Percentiles rank a stretch among this genome's conserved stretches.
Conservation (phyloP, 2,888 invertebrate genomes). For the Stenodema calcarata region DNA sequence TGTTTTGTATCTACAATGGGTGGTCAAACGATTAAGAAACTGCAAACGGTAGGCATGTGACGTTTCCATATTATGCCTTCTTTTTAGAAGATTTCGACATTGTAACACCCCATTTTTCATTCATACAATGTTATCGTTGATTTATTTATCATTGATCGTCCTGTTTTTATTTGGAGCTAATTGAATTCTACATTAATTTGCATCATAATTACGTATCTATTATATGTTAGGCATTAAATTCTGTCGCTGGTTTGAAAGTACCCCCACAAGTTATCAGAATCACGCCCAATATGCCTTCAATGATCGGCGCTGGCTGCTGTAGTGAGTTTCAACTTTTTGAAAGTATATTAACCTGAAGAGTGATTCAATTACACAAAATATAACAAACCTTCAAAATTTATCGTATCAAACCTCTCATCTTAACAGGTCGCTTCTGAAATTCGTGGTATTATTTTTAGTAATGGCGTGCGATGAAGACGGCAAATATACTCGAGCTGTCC, state of each 20-base stretch:
- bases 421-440: too few relatives aligned
- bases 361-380: too few relatives aligned
- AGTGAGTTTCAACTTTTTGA: background rate
- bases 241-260: constrained; percentile 20
- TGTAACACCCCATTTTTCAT: too few relatives aligned
- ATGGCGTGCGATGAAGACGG: constrained; percentile 13
- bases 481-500: constrained; percentile 10
- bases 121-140: too few relatives aligned
- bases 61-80: too few relatives aligned
- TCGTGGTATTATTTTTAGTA: background rate
- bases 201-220: background rate
- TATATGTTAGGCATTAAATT: background rate
- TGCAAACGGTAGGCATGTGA: background rate
- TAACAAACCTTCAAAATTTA: too few relatives aligned
- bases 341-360: too few relatives aligned
- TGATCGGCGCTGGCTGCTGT: constrained; percentile 64
- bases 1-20: constrained; percentile 37
- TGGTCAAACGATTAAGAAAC: background rate
- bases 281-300: constrained; percentile 80
- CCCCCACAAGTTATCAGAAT: constrained; percentile 20
- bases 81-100: too few relatives aligned
- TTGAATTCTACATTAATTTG: too few relatives aligned
- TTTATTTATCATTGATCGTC: too few relatives aligned
- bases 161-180: background rate
- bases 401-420: too few relatives aligned